Conservation (phyloP, 2,113 vertebrate genomes). For the Orthochromis indermauri region DNA sequence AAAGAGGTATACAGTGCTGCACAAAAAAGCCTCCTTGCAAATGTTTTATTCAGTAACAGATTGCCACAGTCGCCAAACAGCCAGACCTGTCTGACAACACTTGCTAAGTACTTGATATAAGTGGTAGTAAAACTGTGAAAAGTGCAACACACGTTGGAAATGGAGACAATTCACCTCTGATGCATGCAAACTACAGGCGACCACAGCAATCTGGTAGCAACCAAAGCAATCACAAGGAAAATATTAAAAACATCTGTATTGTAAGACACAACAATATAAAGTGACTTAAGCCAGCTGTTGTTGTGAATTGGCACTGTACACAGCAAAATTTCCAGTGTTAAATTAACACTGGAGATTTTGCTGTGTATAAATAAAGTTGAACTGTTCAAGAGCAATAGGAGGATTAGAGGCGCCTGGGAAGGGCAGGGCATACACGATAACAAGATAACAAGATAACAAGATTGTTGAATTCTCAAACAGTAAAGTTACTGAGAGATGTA, state of each 20-base stretch:
- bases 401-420: neutral
- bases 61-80: neutral
- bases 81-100: neutral
- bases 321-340: too few species aligned
- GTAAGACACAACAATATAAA: neutral
- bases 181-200: neutral
- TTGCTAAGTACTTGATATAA: neutral
- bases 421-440: neutral
- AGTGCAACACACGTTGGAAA: neutral
- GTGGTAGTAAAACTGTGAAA: neutral
- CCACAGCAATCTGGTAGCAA: neutral
- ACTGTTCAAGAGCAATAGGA: neutral
- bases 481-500: neutral
- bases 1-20: neutral
- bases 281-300: neutral
- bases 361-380: neutral
- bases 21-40: neutral
- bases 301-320: neutral
- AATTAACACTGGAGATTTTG: too few species aligned
- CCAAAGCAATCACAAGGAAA: neutral
- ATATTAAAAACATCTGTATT: neutral
- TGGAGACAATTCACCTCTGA: neutral
- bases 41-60: neutral
- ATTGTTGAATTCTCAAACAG: neutral
- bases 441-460: neutral